Evolutionary conservation across 1,140 invertebrate genomes (phyloP), one percentile per base, ranked within the genome.

Genomic region (Bathynomus jamesi): DNA sequence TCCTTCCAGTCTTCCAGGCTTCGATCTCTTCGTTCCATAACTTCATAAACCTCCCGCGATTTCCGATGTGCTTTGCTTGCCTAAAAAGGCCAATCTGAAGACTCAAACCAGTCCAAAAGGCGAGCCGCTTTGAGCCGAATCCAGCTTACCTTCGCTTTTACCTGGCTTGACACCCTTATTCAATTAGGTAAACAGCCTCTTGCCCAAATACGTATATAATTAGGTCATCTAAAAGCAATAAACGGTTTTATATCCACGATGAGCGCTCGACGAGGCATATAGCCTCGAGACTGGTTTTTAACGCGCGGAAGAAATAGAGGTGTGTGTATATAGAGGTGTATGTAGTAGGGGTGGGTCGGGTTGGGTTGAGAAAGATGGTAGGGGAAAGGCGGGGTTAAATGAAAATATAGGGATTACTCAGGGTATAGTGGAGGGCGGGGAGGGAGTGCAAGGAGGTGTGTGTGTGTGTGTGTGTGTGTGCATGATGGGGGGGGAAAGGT

Each of bases 141-240:
- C n/a, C n/a, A n/a, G n/a, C n/a, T n/a, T n/a, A n/a, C n/a, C n/a
- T n/a, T n/a, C n/a, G n/a, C n/a, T n/a, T n/a, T n/a, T n/a, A 73
- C 72, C 72, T 73, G 70, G 67, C 67, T 68, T 69, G 67, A 73
- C 72, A 68, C 72, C 72, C 72, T 73, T 73, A 73, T 73, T 73
- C 72, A 74, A 74, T 74, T 74, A 74, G 70, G 72, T 65, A 68
- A 69, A 74, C 72, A 70, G 70, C 70, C 72, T 65, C 72, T 74
- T 67, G 30, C 64, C 72, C 72, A 74, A 74, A 74, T 74, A 74
- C 69, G 72, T 67, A 69, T 53, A 74, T 74, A 74, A 74, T 74
- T 74, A 74, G 72, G 72, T 74, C 72, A 74, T 74, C 72, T 74
- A 74, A 74, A 74, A 74, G 69, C 72, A 64, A 74, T 74, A 70